Evolutionary conservation across 2,797 vertebrate species (phyloP), one percentile per base, ranked within the genome.

Genomic region (Chelon auratus): DNA sequence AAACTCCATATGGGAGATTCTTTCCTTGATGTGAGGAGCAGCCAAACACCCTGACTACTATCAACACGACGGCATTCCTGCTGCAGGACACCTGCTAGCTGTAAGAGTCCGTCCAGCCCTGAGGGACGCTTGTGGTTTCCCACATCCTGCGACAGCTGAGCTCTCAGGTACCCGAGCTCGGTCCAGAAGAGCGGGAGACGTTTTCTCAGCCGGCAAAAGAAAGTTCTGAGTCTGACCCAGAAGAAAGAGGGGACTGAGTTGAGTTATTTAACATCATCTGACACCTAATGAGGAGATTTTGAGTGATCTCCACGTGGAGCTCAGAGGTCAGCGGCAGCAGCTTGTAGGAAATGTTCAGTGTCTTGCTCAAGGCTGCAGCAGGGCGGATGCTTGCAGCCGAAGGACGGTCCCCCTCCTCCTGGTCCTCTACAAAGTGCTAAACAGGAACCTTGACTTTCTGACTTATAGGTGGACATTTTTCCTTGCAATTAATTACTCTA

Each of bases 81-180:
- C 62, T 52, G 66, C 52, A 55, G 22, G 69, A 67, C 79, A 85
- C 87, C 78, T 85, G 82, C 76, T 60, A 56, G 59, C 36, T 68
- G 54, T 18, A 56, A 66, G 68, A 15, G 72, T 74, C 37, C 26
- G 58, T 13, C 1, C 0, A 47, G 43, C 77, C 88, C 82, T 30
- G 15, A 8, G 85, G 85, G 85, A 84, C 45, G 15, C 66, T 30
- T 70, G 77, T 3, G 77, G 84, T 88, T 89, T 78, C 63, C 82
- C 81, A 91, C 87, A 79, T 90, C 87, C 89, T 87, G 85, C 66
- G 7, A 68, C 85, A 89, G 86, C 87, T 91, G 87, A 86, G 77
- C 58, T 65, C 76, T 79, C 82, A 88, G 87, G 83, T 86, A 69
- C 58, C 57, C 33, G 0, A 2, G 52, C 52, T 63, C 18, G 1